Base-by-base conservation (phyloP, 2,797 vertebrate genomes). In the Gallinago stenura region DNA sequence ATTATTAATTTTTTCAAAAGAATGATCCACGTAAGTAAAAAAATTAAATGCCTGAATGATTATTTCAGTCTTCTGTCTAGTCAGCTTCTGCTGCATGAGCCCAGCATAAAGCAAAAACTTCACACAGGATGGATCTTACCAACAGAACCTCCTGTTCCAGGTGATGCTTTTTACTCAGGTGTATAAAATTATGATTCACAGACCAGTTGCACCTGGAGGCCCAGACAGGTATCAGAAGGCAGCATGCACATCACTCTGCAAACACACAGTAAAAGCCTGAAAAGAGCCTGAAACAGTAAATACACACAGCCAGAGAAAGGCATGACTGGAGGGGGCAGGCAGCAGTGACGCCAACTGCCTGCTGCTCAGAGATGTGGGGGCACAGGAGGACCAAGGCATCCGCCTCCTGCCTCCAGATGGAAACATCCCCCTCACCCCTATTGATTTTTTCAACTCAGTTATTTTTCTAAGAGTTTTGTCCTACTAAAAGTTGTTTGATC, bases 381-480 rank as follows among this genome's bases (percentile, higher is more conserved):
- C 37, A 83, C n/a, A 41, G 28, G 56, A 62, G 43, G 45, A 70
- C 25, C 0, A 0, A 61, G 33, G 25, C 35, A 62, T 21, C 43
- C 1, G 1, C 25, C 45, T 86, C 64, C 68, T 77, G n/a, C 20
- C 41, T 88, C 83, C 76, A 41, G 18, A 78, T 70, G 51, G 73
- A 82, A 78, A 72, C 61, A 41, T 17, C 64, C 26, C 30, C 33
- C 53, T 90, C 2, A 0, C 11, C 25, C 21, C 50, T 53, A 62
- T 72, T 58, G 12, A 46, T 16, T 71, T 89, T 78, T 62, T 33
- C 16, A 61, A 33, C 28, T 64, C 19, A 2, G 28, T 19, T 81
- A 21, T 46, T 89, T 79, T 64, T 70, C 30, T 39, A 45, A 73
- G 56, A 72, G 57, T 91, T 88, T 62, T 70, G 25, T 70, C 15